These are phyloP conservation scores for Salvelinus sp. DNA, from an alignment of 2,113 vertebrate species.

Conservation along the genomic window DNA sequence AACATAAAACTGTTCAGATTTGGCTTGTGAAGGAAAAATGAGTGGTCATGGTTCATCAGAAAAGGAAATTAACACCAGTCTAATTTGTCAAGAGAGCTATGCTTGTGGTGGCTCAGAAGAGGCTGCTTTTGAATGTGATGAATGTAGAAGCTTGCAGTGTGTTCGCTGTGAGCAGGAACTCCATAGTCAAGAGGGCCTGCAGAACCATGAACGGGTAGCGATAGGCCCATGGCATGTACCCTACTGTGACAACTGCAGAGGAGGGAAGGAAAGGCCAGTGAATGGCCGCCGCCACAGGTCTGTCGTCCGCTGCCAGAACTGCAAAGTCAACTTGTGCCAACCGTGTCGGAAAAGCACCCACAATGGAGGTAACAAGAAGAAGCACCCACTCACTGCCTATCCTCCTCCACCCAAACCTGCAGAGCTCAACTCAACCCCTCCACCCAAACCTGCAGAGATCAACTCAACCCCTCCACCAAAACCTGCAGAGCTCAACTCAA, in stretches of 20 bases:
- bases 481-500: slow-evolving; percentile 29
- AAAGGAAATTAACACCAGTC: slow-evolving; percentile 81
- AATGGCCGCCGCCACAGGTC: slow-evolving; percentile 75
- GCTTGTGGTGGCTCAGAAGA: slow-evolving; percentile 88
- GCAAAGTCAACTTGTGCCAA: slow-evolving; percentile 88
- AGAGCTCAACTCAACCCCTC: slow-evolving; percentile 20
- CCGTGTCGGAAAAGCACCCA: slow-evolving; percentile 94
- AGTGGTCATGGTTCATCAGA: slow-evolving; percentile 83
- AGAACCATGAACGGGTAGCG: slow-evolving; percentile 81
- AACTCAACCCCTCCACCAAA: not conserved
- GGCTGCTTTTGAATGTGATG: slow-evolving; percentile 86
- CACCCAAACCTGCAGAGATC: not conserved
- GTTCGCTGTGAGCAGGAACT: slow-evolving; percentile 84
- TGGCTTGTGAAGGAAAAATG: slow-evolving; percentile 74
- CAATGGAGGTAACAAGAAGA: slow-evolving; percentile 85
- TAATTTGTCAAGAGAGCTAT: slow-evolving; percentile 90
- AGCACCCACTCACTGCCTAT: slow-evolving; percentile 83
- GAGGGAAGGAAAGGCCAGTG: slow-evolving; percentile 68
- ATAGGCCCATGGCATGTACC: slow-evolving; percentile 84
- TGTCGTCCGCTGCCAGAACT: slow-evolving; percentile 86
- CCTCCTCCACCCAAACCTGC: slow-evolving; percentile 33
- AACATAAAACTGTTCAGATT: slow-evolving; percentile 33
- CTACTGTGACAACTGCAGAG: slow-evolving; percentile 86
- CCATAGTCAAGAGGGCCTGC: slow-evolving; percentile 82
- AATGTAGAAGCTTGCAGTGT: slow-evolving; percentile 88